Conservation (phyloP, 2,888 invertebrate genomes). For the Yponomeuta plumbellus region DNA sequence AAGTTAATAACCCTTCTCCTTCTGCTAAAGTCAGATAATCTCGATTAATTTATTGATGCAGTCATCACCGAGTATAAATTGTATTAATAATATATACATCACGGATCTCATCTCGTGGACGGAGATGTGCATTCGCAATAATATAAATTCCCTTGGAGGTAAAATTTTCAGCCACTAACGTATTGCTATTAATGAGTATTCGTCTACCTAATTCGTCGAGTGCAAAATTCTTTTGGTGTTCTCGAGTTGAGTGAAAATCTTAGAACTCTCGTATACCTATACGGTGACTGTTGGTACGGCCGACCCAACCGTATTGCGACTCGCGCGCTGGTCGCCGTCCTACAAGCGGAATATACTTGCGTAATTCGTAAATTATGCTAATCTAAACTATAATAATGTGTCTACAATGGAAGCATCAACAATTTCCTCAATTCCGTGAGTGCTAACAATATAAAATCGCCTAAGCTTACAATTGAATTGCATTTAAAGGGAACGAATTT, state of each 20-base stretch:
- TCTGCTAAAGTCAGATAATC: background rate
- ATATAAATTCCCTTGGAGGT: background rate
- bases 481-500: slow-evolving; percentile 33
- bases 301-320: background rate
- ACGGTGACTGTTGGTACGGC: slow-evolving; percentile 1
- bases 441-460: slow-evolving; percentile 54
- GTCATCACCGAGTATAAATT: background rate
- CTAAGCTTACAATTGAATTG: slow-evolving; percentile 59
- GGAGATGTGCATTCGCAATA: slow-evolving; percentile 39
- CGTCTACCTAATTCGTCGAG: slow-evolving; percentile 11
- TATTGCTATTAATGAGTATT: slow-evolving; percentile 5
- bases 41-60: background rate
- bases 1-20: background rate
- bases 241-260: background rate
- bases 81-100: background rate
- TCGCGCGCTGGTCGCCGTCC: background rate
- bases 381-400: slow-evolving; percentile 22
- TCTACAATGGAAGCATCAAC: slow-evolving; percentile 64
- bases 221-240: slow-evolving; percentile 11
- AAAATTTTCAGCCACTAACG: background rate
- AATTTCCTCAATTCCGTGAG: slow-evolving; percentile 70
- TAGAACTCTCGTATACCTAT: slow-evolving; percentile 11
- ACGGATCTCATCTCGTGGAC: slow-evolving; percentile 50
- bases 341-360: background rate
- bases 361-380: slow-evolving; percentile 2